Conservation (phyloP, 2,888 invertebrate genomes). For the Coecobrya sp. region DNA sequence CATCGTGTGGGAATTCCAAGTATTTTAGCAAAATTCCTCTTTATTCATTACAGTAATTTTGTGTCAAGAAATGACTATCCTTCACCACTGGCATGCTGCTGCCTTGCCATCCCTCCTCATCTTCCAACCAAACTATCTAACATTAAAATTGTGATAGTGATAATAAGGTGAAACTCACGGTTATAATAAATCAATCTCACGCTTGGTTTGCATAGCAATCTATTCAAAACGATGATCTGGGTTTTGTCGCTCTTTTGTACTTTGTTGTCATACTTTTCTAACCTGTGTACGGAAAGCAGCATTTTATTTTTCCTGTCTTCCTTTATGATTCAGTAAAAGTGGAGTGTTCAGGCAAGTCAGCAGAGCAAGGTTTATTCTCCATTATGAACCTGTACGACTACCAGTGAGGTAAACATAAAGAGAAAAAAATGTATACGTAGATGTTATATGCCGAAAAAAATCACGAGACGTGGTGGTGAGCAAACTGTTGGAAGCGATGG, state of each 20-base stretch:
- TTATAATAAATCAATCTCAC: conserved; percentile 32
- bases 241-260: conserved; percentile 25
- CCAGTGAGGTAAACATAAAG: not conserved
- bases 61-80: no score
- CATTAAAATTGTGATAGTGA: no score
- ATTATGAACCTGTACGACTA: not conserved
- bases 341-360: not conserved
- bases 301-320: not conserved
- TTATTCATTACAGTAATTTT: no score
- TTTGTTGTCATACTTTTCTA: not conserved
- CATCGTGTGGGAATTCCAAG: no score
- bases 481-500: not conserved
- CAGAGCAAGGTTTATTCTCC: not conserved
- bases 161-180: not conserved
- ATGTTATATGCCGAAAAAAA: not conserved
- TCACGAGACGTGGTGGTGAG: conserved; percentile 21
- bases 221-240: conserved; percentile 25
- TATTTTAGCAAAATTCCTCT: no score
- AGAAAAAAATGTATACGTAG: not conserved
- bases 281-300: no score
- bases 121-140: no score
- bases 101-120: no score
- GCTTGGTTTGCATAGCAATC: not conserved
- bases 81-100: no score
- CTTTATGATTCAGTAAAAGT: not conserved